Conservation (phyloP, 2,797 vertebrate species). For the Calcarius lapponicus region DNA sequence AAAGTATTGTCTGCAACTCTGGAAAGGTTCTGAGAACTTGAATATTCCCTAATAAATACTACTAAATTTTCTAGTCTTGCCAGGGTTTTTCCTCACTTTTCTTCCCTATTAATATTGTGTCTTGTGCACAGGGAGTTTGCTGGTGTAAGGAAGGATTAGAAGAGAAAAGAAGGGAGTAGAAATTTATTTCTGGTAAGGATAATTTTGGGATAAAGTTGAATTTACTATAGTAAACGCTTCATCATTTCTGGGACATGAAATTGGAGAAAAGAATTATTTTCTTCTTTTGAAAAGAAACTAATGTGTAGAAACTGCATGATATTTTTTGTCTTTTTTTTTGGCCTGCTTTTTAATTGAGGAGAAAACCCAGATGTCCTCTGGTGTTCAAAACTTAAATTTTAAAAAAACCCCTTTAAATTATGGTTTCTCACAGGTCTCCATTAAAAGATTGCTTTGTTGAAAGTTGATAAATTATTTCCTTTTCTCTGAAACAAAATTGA, state of each 20-base stretch:
- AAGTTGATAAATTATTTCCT: not conserved
- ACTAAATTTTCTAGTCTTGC: not conserved
- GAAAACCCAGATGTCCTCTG: not conserved
- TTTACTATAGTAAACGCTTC: not conserved
- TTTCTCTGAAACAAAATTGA: not conserved
- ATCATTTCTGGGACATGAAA: not conserved
- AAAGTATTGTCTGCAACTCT: not conserved
- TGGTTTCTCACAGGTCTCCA: not conserved
- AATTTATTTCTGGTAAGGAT: not conserved
- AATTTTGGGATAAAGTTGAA: not conserved
- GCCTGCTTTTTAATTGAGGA: not conserved
- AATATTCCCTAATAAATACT: conserved; percentile 6
- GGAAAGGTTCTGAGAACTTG: conserved; percentile 21
- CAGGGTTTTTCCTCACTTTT: not conserved
- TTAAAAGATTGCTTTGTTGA: not conserved
- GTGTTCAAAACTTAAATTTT: not conserved
- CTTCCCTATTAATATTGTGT: not conserved
- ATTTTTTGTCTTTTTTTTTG: not conserved
- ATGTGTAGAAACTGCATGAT: not conserved
- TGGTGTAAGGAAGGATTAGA: not conserved
- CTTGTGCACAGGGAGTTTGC: not conserved
- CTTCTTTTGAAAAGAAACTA: not conserved
- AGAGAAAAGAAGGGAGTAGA: not conserved
- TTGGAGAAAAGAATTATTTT: not conserved
- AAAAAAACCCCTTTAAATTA: not conserved